These are phyloP conservation scores for Calameuta idolon DNA, from an alignment of 2,888 invertebrate genomes.

Conservation along the genomic window DNA sequence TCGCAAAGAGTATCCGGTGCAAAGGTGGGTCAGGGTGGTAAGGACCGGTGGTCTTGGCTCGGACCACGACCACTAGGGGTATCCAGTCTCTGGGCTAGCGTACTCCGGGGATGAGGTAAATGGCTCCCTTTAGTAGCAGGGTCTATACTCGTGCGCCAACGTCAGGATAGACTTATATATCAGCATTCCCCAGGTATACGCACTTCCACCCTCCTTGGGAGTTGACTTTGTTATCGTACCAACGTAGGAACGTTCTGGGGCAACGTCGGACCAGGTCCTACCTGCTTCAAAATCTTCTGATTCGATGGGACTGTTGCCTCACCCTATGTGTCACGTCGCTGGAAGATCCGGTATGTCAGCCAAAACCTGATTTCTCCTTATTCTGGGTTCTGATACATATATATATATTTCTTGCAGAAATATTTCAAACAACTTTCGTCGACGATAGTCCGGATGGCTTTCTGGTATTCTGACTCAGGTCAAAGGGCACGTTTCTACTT, in stretches of 20 bases:
- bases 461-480: background rate
- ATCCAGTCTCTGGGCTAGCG: constrained; percentile 31
- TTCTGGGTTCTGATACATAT: background rate
- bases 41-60: no score
- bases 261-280: background rate
- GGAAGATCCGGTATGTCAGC: background rate
- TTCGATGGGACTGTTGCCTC: background rate
- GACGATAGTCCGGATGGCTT: background rate
- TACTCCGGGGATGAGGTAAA: constrained; percentile 41
- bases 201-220: background rate
- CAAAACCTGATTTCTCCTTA: background rate
- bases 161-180: background rate
- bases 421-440: background rate
- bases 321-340: background rate
- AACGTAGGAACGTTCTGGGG: background rate
- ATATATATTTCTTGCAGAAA: background rate
- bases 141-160: constrained; percentile 27
- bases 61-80: background rate
- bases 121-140: constrained; percentile 50
- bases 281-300: background rate
- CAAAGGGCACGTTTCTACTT: background rate
- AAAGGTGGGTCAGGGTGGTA: background rate
- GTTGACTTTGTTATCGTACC: background rate
- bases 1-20: background rate
- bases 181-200: background rate